Conservation (phyloP, 2,888 invertebrate genomes). For the Trachelus tabidus region DNA sequence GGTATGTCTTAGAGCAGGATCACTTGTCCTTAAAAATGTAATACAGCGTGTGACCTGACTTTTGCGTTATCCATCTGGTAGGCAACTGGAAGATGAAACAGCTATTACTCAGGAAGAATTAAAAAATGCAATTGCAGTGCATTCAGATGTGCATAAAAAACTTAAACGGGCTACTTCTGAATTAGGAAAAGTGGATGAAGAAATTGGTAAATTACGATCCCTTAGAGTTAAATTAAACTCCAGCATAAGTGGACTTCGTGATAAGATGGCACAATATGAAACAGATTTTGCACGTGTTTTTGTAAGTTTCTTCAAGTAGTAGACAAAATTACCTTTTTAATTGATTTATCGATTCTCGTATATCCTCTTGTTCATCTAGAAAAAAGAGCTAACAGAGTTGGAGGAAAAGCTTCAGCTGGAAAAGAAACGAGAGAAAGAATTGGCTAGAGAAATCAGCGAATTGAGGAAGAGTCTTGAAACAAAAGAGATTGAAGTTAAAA, state of each 20-base stretch:
- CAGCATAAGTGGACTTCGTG: slow-evolving; percentile 44
- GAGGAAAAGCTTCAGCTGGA: slow-evolving; percentile 50
- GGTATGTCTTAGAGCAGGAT: slow-evolving; percentile 58
- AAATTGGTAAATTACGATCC: slow-evolving; percentile 34
- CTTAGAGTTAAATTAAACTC: slow-evolving; percentile 36
- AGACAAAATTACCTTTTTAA: background rate
- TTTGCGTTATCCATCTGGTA: slow-evolving; percentile 17
- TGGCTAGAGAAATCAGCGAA: slow-evolving; percentile 55
- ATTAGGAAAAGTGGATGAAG: slow-evolving; percentile 28
- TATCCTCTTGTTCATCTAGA: slow-evolving; percentile 35
- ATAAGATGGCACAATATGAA: slow-evolving; percentile 34
- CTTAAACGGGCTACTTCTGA: slow-evolving; percentile 36
- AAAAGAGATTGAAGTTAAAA: slow-evolving; percentile 56
- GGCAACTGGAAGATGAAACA: slow-evolving; percentile 51
- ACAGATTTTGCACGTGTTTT: slow-evolving; percentile 38
- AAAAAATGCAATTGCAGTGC: background rate
- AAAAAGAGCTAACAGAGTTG: slow-evolving; percentile 64
- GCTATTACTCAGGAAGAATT: slow-evolving; percentile 30
- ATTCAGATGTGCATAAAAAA: slow-evolving; percentile 33
- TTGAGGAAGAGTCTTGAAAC: slow-evolving; percentile 63
- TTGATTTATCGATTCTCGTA: background rate
- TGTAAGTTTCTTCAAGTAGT: slow-evolving; percentile 40
- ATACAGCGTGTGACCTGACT: too few relatives aligned
- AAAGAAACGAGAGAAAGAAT: slow-evolving; percentile 41
- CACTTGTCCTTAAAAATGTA: too few relatives aligned